A percentile compares a stretch with the other conserved stretches of the same genome.
Evolutionary conservation across 92 coral and sea anemone species (phyloP).

Genomic region (Epizoanthus rinbou): DNA sequence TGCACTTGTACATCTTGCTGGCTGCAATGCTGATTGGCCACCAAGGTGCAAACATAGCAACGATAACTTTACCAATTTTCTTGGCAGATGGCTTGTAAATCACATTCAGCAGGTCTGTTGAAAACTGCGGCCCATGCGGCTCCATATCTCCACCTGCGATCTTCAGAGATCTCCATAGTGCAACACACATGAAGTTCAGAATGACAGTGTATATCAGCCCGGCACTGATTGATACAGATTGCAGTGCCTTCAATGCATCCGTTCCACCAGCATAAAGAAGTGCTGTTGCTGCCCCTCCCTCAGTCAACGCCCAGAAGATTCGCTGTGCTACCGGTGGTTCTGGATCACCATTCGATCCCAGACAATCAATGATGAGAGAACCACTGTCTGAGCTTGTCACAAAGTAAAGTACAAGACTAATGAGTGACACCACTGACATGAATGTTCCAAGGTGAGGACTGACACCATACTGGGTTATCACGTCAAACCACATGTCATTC

Average conservation of each 20-base stretch:
- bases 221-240: slow-evolving; percentile 56
- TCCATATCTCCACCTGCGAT: slow-evolving; percentile 69
- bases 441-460: slow-evolving; percentile 53
- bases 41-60: slow-evolving; percentile 50
- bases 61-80: slow-evolving; percentile 38
- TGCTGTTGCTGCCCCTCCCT: slow-evolving; percentile 74
- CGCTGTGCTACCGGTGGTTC: slow-evolving; percentile 91
- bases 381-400: slow-evolving; percentile 98
- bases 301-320: slow-evolving; percentile 93
- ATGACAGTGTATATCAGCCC: slow-evolving; percentile 66
- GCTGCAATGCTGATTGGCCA: slow-evolving; percentile 45
- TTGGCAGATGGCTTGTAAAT: slow-evolving; percentile 43
- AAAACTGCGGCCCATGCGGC: slow-evolving; percentile 62
- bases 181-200: slow-evolving; percentile 71
- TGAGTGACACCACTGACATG: slow-evolving; percentile 74
- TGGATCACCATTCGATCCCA: slow-evolving; percentile 89
- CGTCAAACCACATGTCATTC: slow-evolving; percentile 57
- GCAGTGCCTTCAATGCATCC: slow-evolving; percentile 61
- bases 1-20: slow-evolving; percentile 42
- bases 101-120: slow-evolving; percentile 54
- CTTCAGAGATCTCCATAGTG: slow-evolving; percentile 72
- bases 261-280: slow-evolving; percentile 66
- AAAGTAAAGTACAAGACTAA: slow-evolving; percentile 79
- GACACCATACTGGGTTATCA: slow-evolving; percentile 54
- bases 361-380: slow-evolving; percentile 87